Percentiles rank a stretch among this genome's conserved stretches.
Evolutionary conservation across 2,888 invertebrate species (phyloP).

Genomic region (Agonum fuliginosum): DNA sequence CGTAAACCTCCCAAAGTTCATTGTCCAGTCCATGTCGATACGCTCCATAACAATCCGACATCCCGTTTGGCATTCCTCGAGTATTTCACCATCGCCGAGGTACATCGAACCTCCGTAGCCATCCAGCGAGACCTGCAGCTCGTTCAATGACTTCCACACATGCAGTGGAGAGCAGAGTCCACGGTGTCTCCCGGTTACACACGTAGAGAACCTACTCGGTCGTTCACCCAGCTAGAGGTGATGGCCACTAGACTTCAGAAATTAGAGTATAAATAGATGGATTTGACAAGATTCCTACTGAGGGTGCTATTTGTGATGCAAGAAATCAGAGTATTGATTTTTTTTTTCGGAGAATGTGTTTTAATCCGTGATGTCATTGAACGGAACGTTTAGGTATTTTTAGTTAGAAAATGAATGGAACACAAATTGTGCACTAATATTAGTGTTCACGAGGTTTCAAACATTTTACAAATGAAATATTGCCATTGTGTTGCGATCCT

Average conservation of each 20-base stretch:
- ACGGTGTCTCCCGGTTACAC: not conserved
- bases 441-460: too few relatives aligned
- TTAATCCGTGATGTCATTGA: too few relatives aligned
- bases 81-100: not conserved
- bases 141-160: not conserved
- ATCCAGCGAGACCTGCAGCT: constrained; percentile 32
- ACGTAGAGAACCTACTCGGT: not conserved
- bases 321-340: not conserved
- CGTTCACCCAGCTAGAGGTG: constrained; percentile 17
- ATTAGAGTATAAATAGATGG: not conserved
- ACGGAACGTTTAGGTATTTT: too few relatives aligned
- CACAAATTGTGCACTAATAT: too few relatives aligned
- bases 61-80: too few relatives aligned
- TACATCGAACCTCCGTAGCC: constrained; percentile 17
- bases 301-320: too few relatives aligned
- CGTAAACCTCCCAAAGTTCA: too few relatives aligned
- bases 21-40: too few relatives aligned
- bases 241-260: constrained; percentile 4
- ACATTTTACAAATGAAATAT: too few relatives aligned
- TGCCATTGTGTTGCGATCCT: too few relatives aligned
- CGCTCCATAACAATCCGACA: too few relatives aligned
- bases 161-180: constrained; percentile 8
- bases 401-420: too few relatives aligned
- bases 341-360: not conserved
- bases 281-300: not conserved